Conservation (phyloP, 2,797 vertebrate species). For the Miichthys miiuy region DNA sequence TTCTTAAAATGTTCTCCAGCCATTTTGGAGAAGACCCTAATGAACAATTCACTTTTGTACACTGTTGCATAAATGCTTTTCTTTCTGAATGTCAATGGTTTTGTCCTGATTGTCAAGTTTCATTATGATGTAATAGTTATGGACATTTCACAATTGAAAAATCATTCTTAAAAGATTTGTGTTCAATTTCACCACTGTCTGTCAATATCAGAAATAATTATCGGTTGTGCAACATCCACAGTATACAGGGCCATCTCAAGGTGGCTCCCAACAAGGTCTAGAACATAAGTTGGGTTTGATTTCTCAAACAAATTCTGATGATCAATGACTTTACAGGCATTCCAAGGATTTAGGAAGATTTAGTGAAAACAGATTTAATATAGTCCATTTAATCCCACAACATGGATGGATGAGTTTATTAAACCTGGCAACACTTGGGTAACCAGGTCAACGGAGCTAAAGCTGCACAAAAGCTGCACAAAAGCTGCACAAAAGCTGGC, state of each 20-base stretch:
- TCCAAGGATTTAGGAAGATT: slow-evolving; percentile 58
- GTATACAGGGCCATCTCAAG: slow-evolving; percentile 10
- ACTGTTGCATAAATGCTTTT: neutral
- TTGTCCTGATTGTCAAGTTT: neutral
- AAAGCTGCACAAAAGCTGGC: slow-evolving; percentile 73
- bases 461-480: slow-evolving; percentile 67
- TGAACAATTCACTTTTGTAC: neutral
- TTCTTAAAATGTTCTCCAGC: slow-evolving; percentile 1
- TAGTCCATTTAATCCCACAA: slow-evolving; percentile 72
- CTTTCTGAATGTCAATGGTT: neutral
- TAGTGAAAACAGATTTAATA: slow-evolving; percentile 72
- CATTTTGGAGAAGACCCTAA: neutral
- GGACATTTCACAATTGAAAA: neutral
- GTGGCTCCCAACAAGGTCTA: slow-evolving; percentile 15
- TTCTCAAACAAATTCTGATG: slow-evolving; percentile 42
- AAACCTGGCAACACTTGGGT: slow-evolving; percentile 69
- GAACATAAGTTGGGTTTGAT: slow-evolving; percentile 19
- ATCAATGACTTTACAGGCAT: slow-evolving; percentile 63
- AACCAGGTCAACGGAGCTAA: slow-evolving; percentile 74
- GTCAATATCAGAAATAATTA: slow-evolving; percentile 16
- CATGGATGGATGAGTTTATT: slow-evolving; percentile 76
- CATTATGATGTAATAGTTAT: neutral
- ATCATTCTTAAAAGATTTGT: neutral
- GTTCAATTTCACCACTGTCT: neutral
- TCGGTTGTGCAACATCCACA: neutral